Base-by-base conservation (phyloP, 2,113 vertebrate species). In the Dasyprocta punctata region DNA sequence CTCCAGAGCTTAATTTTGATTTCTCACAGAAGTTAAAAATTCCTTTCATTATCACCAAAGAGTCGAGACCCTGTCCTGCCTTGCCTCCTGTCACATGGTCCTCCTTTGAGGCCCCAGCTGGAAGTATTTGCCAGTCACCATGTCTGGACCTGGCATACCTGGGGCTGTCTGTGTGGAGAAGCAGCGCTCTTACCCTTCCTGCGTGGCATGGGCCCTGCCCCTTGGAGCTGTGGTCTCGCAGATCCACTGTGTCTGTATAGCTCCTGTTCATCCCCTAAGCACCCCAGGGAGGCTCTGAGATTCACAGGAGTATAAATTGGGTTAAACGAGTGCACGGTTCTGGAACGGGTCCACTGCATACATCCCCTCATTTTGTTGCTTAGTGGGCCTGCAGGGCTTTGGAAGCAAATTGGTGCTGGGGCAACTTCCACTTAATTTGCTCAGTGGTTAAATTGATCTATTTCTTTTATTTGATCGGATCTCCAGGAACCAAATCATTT, bases 371-470 rank as follows among this genome's bases (percentile, higher is more conserved):
- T 93, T 85, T 92, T 83, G 85, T 80, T 81, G 92, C 89, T 89
- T 83, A 83, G 94, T 89, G 73, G 86, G 94, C 92, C 97, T 96
- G 83, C 47, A 0, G 94, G 94, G 94, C 97, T 94, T 94, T 89
- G 75, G 92, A 94, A 94, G 91, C 84, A 93, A 98, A 97, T 87
- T 89, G 89, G 95, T 97, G 87, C 73, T 71, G 84, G 38, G 92
- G 97, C 73, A 91, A 94, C 93, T 87, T 97, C 94, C 65, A 97
- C 95, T 98, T 98, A 97, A 98, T 97, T 97, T 98, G 96, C 97
- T 96, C 97, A 82, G 95, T 97, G 96, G 97, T 97, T 97, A 96
- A 97, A 97, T 94, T 96, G 97, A 97, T 97, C 97, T 97, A 67
- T 98, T 93, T 98, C 92, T 94, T 97, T 97, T 96, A 97, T 97